These are phyloP conservation scores for Osmerus eperlanus DNA, from an alignment of 2,113 vertebrate species.

Conservation along the genomic window DNA sequence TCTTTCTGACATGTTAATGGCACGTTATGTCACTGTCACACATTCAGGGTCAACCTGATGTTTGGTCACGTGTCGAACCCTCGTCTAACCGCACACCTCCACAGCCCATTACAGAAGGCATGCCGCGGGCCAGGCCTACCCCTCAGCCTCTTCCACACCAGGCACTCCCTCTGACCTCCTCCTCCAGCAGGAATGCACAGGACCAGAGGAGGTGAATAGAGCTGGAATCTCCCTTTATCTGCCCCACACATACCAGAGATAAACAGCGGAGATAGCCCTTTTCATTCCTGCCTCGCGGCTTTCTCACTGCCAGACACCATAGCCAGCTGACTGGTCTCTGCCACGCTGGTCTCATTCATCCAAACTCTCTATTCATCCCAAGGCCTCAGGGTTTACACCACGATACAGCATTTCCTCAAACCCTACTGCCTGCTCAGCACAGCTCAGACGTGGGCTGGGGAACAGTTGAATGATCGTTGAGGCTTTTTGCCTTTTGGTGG, in stretches of 20 bases:
- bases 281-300: conserved; percentile 39
- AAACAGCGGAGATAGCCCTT: conserved; percentile 57
- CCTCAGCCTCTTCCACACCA: neutral
- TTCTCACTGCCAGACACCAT: conserved; percentile 39
- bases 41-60: neutral
- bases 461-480: conserved; percentile 7
- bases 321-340: conserved; percentile 10
- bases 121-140: too few relatives aligned
- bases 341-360: conserved; percentile 19
- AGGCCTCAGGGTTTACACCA: conserved; percentile 19
- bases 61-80: neutral
- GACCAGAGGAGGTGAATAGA: conserved; percentile 42
- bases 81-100: too few relatives aligned
- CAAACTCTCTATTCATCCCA: conserved; percentile 23
- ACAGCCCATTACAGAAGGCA: too few relatives aligned
- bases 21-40: conserved; percentile 9
- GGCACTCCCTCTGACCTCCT: conserved; percentile 42
- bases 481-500: too few relatives aligned
- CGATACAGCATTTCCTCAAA: conserved; percentile 21
- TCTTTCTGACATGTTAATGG: conserved; percentile 2
- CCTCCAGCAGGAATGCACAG: conserved; percentile 49
- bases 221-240: conserved; percentile 58
- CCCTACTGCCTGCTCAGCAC: neutral
- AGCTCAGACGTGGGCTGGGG: conserved; percentile 16
- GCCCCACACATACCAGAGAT: conserved; percentile 66